Percentiles rank a stretch among this genome's conserved stretches.
Evolutionary conservation across 2,797 vertebrate species (phyloP).

Genomic region (Monodelphis domestica): DNA sequence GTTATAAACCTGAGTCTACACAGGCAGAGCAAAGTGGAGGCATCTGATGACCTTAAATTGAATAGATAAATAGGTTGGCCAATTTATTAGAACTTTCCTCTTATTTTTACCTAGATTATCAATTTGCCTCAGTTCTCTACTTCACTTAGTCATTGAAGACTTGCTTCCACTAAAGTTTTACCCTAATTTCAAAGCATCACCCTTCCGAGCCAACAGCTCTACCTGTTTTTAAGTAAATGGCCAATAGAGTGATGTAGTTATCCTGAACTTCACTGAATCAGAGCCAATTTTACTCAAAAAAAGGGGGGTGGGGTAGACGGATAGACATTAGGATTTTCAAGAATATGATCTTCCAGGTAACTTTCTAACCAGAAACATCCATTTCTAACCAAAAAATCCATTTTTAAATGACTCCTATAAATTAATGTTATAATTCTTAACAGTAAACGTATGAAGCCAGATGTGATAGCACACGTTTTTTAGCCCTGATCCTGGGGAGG

Average conservation of each 20-base stretch:
- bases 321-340: neutral
- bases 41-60: neutral
- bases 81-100: constrained; percentile 30
- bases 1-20: neutral
- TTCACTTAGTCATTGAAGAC: constrained; percentile 42
- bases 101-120: constrained; percentile 35
- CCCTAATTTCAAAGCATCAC: neutral
- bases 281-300: neutral
- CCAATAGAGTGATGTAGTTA: neutral
- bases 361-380: neutral
- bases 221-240: neutral
- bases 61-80: constrained; percentile 1
- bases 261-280: neutral
- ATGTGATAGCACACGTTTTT: neutral
- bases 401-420: neutral
- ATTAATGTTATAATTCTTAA: neutral
- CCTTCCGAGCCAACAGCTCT: neutral
- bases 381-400: too few relatives aligned
- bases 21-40: neutral
- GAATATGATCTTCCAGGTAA: neutral
- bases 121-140: constrained; percentile 13
- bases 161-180: neutral
- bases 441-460: neutral
- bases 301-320: too few relatives aligned
- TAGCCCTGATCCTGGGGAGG: neutral